Percentiles rank a stretch among this genome's conserved stretches.
These are phyloP conservation scores for Hemistola chrysoprasaria DNA, from an alignment of 2,888 invertebrate genomes.

Conservation along the genomic window DNA sequence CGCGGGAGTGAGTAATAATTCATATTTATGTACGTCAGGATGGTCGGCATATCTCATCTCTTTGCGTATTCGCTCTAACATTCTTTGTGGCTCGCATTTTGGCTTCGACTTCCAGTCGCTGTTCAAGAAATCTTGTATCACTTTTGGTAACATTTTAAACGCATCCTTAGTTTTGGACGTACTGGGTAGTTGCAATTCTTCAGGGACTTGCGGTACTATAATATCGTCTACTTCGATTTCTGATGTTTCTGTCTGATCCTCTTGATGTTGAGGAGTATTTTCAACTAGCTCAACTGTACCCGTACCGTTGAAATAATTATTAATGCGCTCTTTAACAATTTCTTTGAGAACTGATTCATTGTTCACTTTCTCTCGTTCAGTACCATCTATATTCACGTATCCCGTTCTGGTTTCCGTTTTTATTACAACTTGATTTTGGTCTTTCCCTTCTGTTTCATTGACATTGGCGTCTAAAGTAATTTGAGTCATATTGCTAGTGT, in stretches of 20 bases:
- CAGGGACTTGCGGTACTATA: constrained; percentile 48
- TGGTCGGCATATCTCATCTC: constrained; percentile 83
- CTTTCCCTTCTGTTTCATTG: constrained; percentile 17
- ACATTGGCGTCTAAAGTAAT: constrained; percentile 18
- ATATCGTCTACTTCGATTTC: constrained; percentile 69
- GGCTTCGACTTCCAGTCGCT: constrained; percentile 74
- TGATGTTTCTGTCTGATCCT: constrained; percentile 7
- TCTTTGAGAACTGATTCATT: constrained; percentile 59
- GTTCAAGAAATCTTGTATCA: constrained; percentile 81
- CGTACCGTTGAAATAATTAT: constrained; percentile 49
- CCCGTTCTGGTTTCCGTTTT: constrained; percentile 73
- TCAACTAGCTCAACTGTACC: constrained; percentile 35
- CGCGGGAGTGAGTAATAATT: constrained; percentile 89
- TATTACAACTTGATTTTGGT: constrained; percentile 56
- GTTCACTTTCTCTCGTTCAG: constrained; percentile 62
- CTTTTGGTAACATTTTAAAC: constrained; percentile 76
- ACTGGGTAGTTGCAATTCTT: constrained; percentile 56
- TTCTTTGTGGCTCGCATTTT: constrained; percentile 86
- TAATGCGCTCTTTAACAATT: constrained; percentile 61
- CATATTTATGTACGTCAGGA: constrained; percentile 84
- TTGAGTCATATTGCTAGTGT: constrained; percentile 21
- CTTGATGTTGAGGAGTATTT: constrained; percentile 14
- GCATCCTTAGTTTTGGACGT: constrained; percentile 58
- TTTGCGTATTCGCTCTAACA: constrained; percentile 87
- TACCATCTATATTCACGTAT: constrained; percentile 72